phyloP scores from a whole-genome alignment of 2,888 invertebrate species.

The Harpalus rubripes region DNA sequence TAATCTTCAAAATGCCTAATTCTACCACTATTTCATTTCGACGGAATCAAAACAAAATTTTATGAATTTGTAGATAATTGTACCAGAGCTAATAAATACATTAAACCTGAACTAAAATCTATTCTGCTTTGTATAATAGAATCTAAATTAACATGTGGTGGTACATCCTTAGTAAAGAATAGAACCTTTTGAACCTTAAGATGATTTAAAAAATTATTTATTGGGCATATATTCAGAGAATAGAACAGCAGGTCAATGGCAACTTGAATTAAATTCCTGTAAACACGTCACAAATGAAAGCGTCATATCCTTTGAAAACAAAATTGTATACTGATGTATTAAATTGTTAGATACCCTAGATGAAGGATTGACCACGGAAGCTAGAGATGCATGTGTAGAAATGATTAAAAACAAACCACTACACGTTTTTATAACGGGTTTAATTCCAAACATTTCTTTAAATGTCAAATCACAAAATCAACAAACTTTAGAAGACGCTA shows the following conservation, averaged over 20 bases:
- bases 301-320: slow-evolving; percentile 70
- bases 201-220: slow-evolving; percentile 67
- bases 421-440: not conserved
- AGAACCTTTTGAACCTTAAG: slow-evolving; percentile 68
- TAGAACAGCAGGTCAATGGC: slow-evolving; percentile 71
- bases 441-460: not conserved
- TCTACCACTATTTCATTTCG: not conserved
- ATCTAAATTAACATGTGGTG: slow-evolving; percentile 69
- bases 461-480: not conserved
- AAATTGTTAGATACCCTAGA: slow-evolving; percentile 71
- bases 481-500: slow-evolving; percentile 3
- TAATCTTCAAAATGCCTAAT: too few species aligned
- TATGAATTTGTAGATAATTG: slow-evolving; percentile 6
- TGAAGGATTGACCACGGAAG: not conserved
- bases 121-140: slow-evolving; percentile 68
- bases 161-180: slow-evolving; percentile 68
- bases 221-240: slow-evolving; percentile 70
- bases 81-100: not conserved
- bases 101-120: not conserved
- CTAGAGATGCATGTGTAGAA: not conserved
- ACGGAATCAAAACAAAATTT: not conserved
- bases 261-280: slow-evolving; percentile 71
- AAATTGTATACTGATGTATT: slow-evolving; percentile 71
- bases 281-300: slow-evolving; percentile 70
- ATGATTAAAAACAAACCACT: not conserved